Conservation (phyloP, 2,888 invertebrate species). For the Chromoteleia sp. region DNA sequence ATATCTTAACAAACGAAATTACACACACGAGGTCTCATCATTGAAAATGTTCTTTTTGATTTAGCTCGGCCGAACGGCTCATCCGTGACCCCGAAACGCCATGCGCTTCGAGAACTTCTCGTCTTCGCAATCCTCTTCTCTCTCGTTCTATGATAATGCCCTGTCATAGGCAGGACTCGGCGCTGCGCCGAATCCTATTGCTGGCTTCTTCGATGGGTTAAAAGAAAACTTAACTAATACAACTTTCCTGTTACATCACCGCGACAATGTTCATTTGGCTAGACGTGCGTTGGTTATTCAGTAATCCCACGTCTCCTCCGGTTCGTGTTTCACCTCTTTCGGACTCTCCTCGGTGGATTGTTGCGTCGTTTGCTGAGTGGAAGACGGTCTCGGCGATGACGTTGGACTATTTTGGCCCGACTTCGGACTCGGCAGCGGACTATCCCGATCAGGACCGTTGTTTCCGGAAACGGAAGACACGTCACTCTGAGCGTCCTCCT, state of each 20-base stretch:
- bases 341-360: slow-evolving; percentile 78
- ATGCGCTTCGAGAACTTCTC: slow-evolving; percentile 57
- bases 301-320: slow-evolving; percentile 83
- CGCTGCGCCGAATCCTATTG: slow-evolving; percentile 82
- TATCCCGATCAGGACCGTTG: slow-evolving; percentile 80
- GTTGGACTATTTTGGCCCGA: slow-evolving; percentile 80
- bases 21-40: slow-evolving; percentile 63
- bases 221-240: slow-evolving; percentile 76
- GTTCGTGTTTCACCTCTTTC: slow-evolving; percentile 83
- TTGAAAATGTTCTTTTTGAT: slow-evolving; percentile 72
- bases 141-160: slow-evolving; percentile 80
- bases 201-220: slow-evolving; percentile 78
- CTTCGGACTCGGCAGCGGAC: slow-evolving; percentile 82
- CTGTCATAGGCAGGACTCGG: slow-evolving; percentile 84
- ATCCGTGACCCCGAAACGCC: slow-evolving; percentile 47
- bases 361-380: slow-evolving; percentile 75
- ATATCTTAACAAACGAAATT: too few species aligned
- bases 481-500: slow-evolving; percentile 86
- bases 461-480: slow-evolving; percentile 83
- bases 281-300: slow-evolving; percentile 67
- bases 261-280: slow-evolving; percentile 53
- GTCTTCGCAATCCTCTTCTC: slow-evolving; percentile 61
- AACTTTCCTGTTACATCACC: slow-evolving; percentile 28
- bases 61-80: slow-evolving; percentile 70
- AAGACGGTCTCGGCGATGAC: slow-evolving; percentile 80